Percentiles rank a stretch among this genome's conserved stretches.
These are phyloP conservation scores for Myotis planiceps DNA, from an alignment of 2,797 vertebrate genomes.

Conservation along the genomic window DNA sequence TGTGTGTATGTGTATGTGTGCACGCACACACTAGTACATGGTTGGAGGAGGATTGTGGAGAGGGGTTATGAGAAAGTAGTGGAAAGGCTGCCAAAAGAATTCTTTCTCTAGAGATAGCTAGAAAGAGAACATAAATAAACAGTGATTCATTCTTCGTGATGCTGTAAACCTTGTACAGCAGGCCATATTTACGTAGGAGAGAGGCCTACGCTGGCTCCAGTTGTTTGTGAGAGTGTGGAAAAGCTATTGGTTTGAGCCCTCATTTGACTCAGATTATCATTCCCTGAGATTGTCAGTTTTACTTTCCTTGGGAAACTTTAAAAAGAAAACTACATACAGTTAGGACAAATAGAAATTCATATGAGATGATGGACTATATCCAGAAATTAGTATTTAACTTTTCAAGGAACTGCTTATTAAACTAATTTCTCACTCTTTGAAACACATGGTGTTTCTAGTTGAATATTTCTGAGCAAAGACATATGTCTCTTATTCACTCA, in stretches of 20 bases:
- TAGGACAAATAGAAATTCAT: not conserved
- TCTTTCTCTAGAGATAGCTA: slow-evolving; percentile 64
- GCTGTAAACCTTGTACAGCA: slow-evolving; percentile 18
- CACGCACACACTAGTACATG: not conserved
- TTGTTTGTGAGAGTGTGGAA: slow-evolving; percentile 40
- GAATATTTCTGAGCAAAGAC: slow-evolving; percentile 47
- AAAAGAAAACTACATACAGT: not conserved
- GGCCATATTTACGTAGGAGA: slow-evolving; percentile 66
- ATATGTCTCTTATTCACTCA: not conserved
- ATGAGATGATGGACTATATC: not conserved
- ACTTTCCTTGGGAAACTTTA: slow-evolving; percentile 55
- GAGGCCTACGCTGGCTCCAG: not conserved
- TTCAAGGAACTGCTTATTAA: slow-evolving; percentile 38
- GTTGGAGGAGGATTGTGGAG: not conserved
- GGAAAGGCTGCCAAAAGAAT: slow-evolving; percentile 49
- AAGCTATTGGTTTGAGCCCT: not conserved
- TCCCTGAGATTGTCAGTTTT: not conserved
- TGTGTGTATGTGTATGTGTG: not conserved
- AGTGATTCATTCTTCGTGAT: slow-evolving; percentile 62
- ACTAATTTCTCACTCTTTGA: slow-evolving; percentile 1
- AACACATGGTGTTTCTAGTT: not conserved
- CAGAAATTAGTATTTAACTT: not conserved
- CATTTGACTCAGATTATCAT: slow-evolving; percentile 20
- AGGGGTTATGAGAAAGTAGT: slow-evolving; percentile 54
- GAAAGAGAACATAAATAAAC: slow-evolving; percentile 71